Evolutionary conservation across 2,888 invertebrate genomes (phyloP).

Genomic region (Biston stratarius): DNA sequence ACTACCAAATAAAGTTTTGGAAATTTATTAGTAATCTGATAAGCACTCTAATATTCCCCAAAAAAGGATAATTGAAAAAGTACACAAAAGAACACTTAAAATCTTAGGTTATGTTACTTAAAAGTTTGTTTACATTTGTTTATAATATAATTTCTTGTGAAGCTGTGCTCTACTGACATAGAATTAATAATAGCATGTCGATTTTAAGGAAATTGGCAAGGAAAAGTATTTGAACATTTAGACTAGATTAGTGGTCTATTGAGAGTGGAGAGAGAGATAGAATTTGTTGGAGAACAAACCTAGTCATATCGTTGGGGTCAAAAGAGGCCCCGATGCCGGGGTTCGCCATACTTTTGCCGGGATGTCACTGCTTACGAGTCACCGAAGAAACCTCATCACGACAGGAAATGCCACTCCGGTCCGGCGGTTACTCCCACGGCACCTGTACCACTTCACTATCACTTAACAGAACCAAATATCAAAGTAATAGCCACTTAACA

Average conservation of each 20-base stretch:
- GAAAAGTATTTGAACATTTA: not conserved
- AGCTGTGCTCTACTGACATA: not conserved
- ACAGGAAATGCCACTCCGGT: conserved; percentile 70
- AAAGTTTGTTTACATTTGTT: conserved; percentile 24
- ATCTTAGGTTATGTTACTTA: conserved; percentile 9
- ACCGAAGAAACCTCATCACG: conserved; percentile 68
- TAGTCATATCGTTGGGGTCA: conserved; percentile 90
- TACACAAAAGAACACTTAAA: too few species aligned
- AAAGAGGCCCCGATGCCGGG: conserved; percentile 88
- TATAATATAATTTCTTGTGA: not conserved
- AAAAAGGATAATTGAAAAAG: too few species aligned
- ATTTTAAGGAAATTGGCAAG: conserved; percentile 5
- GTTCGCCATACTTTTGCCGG: conserved; percentile 74
- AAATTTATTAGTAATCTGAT: too few species aligned
- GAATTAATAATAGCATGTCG: conserved; percentile 1
- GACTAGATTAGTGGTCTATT: conserved; percentile 2
- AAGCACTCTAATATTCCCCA: too few species aligned
- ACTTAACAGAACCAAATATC: conserved; percentile 37
- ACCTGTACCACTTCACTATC: conserved; percentile 47
- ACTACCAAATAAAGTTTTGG: too few species aligned
- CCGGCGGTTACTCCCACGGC: conserved; percentile 64
- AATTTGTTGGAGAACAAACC: conserved; percentile 62
- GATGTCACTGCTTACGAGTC: conserved; percentile 56
- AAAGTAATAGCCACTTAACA: conserved; percentile 34
- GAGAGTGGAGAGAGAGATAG: not conserved